phyloP scores from a whole-genome alignment of 2,797 vertebrate genomes.

The Tangara arthus region DNA sequence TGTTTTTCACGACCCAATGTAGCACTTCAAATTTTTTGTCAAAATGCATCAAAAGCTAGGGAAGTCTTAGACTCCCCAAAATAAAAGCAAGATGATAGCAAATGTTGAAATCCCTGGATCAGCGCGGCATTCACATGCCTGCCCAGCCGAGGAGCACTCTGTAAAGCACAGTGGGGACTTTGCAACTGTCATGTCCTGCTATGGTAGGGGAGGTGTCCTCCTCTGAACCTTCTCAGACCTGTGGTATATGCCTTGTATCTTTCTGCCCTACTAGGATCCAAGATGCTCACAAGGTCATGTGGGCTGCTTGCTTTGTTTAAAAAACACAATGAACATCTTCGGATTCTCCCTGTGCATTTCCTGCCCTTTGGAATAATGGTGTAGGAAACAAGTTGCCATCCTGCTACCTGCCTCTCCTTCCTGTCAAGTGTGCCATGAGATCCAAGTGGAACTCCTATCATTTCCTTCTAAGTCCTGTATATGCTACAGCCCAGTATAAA shows the following conservation, averaged over 20 bases:
- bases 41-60: background rate
- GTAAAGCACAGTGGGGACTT: background rate
- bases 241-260: background rate
- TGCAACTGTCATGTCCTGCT: background rate
- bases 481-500: background rate
- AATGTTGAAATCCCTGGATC: background rate
- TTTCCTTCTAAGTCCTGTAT: background rate
- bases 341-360: background rate
- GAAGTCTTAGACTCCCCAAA: background rate
- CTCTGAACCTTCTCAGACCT: background rate
- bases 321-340: background rate
- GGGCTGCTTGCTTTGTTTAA: background rate
- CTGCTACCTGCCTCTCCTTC: background rate
- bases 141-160: background rate
- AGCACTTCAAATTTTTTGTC: background rate
- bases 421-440: background rate
- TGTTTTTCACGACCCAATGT: background rate
- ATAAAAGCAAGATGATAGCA: background rate
- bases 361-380: background rate
- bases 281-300: background rate
- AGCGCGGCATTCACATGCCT: accelerated
- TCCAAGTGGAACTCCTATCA: background rate
- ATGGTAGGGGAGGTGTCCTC: accelerated
- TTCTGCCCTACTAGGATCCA: background rate
- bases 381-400: background rate